These are phyloP conservation scores for Larimichthys crocea DNA, from an alignment of 2,113 vertebrate species.

Conservation along the genomic window DNA sequence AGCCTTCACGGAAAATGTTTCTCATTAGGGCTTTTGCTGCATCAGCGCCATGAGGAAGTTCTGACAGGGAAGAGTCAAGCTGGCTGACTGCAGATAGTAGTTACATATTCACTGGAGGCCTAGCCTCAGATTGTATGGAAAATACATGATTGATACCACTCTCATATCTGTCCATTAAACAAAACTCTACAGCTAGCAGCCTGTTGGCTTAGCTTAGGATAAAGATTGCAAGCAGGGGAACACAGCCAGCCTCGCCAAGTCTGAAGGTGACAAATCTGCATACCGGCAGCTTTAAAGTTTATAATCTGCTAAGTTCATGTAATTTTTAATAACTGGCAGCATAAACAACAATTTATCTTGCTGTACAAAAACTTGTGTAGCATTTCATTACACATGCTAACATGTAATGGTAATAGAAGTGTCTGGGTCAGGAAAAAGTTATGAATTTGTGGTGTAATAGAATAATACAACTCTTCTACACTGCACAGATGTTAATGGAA, in stretches of 20 bases:
- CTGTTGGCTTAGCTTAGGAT: slow-evolving; percentile 7
- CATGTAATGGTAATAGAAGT: not conserved
- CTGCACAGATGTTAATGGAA: not conserved
- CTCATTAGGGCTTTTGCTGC: slow-evolving; percentile 35
- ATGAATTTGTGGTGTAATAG: not conserved
- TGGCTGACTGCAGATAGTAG: slow-evolving; percentile 3
- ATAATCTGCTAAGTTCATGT: not conserved
- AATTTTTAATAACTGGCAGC: not conserved
- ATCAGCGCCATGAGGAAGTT: slow-evolving; percentile 28
- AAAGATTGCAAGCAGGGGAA: not conserved
- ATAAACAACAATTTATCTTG: not conserved
- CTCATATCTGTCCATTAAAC: not conserved
- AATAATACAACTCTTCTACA: not conserved
- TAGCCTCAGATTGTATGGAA: not conserved
- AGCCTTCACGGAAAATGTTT: slow-evolving; percentile 30
- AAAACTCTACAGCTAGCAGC: not conserved
- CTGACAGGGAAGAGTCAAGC: slow-evolving; percentile 8
- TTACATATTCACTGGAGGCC: slow-evolving; percentile 5
- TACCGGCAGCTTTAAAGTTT: not conserved
- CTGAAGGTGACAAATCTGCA: not conserved
- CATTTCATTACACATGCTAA: not conserved
- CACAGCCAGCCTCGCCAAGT: not conserved
- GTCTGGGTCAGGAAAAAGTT: not conserved
- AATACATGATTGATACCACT: not conserved
- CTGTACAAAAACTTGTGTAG: not conserved